Conservation (phyloP, 2,797 vertebrate genomes). For the Vipera ursinii region DNA sequence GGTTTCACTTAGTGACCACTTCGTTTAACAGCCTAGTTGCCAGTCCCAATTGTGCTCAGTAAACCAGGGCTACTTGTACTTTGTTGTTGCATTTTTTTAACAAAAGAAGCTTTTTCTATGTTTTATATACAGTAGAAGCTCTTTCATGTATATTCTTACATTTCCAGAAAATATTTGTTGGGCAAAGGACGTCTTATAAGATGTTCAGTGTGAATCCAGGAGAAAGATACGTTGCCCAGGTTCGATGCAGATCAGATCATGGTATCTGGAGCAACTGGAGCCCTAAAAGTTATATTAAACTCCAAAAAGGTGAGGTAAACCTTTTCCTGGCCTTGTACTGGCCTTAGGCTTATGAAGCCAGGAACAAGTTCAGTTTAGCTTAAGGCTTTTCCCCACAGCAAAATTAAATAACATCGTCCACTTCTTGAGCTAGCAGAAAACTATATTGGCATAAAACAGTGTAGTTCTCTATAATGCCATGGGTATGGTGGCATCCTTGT, state of each 20-base stretch:
- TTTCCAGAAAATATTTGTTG: constrained; percentile 76
- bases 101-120: neutral
- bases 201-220: constrained; percentile 80
- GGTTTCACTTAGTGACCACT: neutral
- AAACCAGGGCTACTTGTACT: no score
- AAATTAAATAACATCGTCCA: neutral
- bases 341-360: neutral
- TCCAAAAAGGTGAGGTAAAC: constrained; percentile 82
- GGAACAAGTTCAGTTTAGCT: neutral
- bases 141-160: constrained; percentile 1
- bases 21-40: neutral
- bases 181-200: constrained; percentile 81
- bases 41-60: neutral
- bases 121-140: neutral
- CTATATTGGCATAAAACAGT: neutral
- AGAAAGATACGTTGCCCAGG: constrained; percentile 79
- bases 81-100: neutral
- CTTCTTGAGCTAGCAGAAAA: neutral
- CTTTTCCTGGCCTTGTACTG: neutral
- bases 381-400: neutral
- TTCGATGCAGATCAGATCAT: constrained; percentile 85
- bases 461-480: neutral
- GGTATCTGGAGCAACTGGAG: constrained; percentile 89
- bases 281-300: constrained; percentile 62
- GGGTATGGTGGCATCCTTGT: neutral